Base-by-base conservation (phyloP, 2,113 vertebrate genomes). In the Cyprinodon variegatus region DNA sequence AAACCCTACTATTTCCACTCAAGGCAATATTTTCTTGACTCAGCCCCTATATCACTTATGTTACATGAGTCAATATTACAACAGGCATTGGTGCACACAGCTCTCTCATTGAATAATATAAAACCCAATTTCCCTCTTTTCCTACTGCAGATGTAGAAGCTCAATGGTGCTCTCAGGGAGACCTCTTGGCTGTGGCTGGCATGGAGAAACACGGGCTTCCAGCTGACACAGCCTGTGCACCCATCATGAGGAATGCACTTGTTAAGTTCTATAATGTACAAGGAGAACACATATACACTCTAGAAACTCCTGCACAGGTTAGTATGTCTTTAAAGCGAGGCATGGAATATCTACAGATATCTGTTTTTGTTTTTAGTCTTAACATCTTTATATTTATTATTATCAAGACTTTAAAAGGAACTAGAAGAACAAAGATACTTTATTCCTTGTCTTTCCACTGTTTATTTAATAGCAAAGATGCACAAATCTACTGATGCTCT, bases 221-320 rank as follows among this genome's bases (percentile, higher is more conserved):
- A 4, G 61, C 92, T 2, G 97, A 97, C 70, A 93, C 97, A 36
- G 89, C 91, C 84, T 95, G 92, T 9, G 92, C 95, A 9, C 94
- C 96, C 68, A 86, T 97, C 72, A 89, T 95, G 88, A 97, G 94
- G 91, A 97, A 96, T 6, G 96, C 97, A 0, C 93, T 97, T 3
- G 96, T 99, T 78, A 99, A 99, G 90, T 99, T 99, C 90, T 99
- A 99, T 89, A 99, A 99, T 2, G 96, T 97, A 62, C 96, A 96
- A 10, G 98, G 98, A 79, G 97, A 99, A 61, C 98, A 99, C 74
- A 98, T 99, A 92, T 99, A 98, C 89, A 99, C 97, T 0, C 92
- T 99, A 93, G 98, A 99, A 86, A 99, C 97, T 5, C 96, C 97
- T 13, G 97, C 98, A 1, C 98, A 99, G 93, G 98, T 98, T 77